phyloP scores from a whole-genome alignment of 1,140 invertebrate genomes.

The Cyclina sinensis region DNA sequence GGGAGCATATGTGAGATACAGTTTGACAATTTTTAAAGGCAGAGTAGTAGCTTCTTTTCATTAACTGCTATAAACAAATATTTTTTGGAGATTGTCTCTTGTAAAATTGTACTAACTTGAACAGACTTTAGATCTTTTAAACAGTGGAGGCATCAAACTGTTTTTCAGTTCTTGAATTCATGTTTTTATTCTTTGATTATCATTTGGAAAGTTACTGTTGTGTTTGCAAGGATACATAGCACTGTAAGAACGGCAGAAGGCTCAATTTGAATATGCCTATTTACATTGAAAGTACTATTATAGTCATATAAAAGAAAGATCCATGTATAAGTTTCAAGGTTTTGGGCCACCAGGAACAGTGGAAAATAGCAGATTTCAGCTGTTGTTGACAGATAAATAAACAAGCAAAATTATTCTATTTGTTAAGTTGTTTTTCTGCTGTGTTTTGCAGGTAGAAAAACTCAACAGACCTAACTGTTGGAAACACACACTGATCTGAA shows the following conservation, averaged over 20 bases:
- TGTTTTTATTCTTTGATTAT: background rate
- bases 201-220: background rate
- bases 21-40: too few relatives aligned
- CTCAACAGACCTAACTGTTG: too few relatives aligned
- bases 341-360: slow-evolving; percentile 22
- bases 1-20: too few relatives aligned
- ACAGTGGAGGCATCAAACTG: background rate
- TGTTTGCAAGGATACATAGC: background rate
- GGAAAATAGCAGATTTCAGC: background rate
- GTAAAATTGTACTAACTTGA: background rate
- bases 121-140: background rate
- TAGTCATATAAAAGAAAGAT: background rate
- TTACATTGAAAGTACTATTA: background rate
- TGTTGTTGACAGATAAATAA: slow-evolving; percentile 34
- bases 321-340: background rate
- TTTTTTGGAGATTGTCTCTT: too few relatives aligned
- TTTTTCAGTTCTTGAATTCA: background rate
- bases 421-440: background rate
- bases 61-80: too few relatives aligned
- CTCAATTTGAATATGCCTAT: background rate
- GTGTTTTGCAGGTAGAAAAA: too few relatives aligned
- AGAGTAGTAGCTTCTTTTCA: too few relatives aligned
- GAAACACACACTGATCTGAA: too few relatives aligned
- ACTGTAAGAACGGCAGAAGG: background rate
- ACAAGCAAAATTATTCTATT: background rate